phyloP scores from a whole-genome alignment of 2,113 vertebrate species.

The Suncus etruscus region DNA sequence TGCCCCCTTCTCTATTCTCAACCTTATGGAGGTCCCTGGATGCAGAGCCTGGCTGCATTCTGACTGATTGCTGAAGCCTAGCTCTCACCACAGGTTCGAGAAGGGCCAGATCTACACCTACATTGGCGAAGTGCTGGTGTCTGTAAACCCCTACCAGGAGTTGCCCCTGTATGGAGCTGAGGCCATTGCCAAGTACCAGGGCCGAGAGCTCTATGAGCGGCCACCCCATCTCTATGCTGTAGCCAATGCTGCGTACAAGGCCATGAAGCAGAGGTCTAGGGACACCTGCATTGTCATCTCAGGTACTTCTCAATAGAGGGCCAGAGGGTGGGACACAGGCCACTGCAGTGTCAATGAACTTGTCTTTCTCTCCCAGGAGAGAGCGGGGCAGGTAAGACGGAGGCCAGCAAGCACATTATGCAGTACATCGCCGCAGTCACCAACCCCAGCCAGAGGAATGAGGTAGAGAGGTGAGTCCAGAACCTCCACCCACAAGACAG shows the following conservation, averaged over 20 bases:
- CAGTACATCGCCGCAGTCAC: constrained; percentile 97
- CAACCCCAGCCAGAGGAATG: constrained; percentile 92
- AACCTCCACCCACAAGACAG: too few species aligned
- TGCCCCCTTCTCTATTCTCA: neutral
- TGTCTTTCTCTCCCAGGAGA: constrained; percentile 86
- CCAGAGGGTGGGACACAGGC: neutral
- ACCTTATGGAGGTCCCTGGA: neutral
- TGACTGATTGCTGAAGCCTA: neutral
- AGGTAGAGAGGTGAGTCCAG: constrained; percentile 94
- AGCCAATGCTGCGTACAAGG: constrained; percentile 94
- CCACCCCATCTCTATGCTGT: constrained; percentile 94
- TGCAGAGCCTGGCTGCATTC: neutral
- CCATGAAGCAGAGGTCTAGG: constrained; percentile 95
- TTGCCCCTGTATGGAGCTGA: constrained; percentile 92
- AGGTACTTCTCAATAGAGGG: constrained; percentile 82
- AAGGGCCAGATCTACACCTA: constrained; percentile 95
- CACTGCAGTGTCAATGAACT: neutral
- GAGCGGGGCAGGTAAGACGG: constrained; percentile 96
- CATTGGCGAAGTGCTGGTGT: constrained; percentile 97
- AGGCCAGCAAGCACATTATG: constrained; percentile 97
- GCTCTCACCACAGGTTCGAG: constrained; percentile 89
- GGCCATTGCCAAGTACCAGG: constrained; percentile 90
- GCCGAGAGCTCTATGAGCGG: constrained; percentile 94
- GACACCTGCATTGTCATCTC: constrained; percentile 98
- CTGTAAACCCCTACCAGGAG: constrained; percentile 93